These are phyloP conservation scores for Gambusia affinis DNA, from an alignment of 2,113 vertebrate species.

Conservation along the genomic window DNA sequence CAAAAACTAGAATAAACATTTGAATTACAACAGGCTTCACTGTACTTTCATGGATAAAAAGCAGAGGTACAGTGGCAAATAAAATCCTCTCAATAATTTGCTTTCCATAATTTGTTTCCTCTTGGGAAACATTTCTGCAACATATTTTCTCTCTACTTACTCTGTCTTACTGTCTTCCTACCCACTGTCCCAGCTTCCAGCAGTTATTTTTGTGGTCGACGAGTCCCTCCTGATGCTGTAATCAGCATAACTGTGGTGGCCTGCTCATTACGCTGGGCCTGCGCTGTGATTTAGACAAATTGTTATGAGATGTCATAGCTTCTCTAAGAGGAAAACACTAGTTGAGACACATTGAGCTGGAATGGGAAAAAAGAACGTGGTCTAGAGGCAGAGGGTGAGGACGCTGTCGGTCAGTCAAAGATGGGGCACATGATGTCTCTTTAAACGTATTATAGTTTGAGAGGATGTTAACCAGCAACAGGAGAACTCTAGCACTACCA, in stretches of 20 bases:
- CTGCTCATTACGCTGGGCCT: constrained; percentile 49
- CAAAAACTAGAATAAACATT: not conserved
- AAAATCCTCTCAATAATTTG: not conserved
- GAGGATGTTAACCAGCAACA: too few species aligned
- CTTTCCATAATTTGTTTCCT: not conserved
- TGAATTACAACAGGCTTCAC: too few species aligned
- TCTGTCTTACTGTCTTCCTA: constrained; percentile 6
- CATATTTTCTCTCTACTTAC: not conserved
- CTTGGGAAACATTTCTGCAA: not conserved
- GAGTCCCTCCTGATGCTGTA: constrained; percentile 46
- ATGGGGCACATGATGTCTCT: constrained; percentile 5
- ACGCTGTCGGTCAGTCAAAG: constrained; percentile 7
- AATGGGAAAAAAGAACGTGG: constrained; percentile 53
- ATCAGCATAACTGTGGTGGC: constrained; percentile 66
- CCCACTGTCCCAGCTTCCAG: constrained; percentile 22
- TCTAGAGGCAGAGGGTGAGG: constrained; percentile 22
- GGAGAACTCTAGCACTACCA: too few species aligned
- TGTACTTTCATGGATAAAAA: too few species aligned
- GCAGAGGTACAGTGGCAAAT: not conserved
- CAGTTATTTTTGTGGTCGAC: constrained; percentile 59
- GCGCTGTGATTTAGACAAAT: constrained; percentile 74
- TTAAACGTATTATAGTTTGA: constrained; percentile 11
- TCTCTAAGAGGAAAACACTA: constrained; percentile 63
- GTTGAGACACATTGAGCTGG: constrained; percentile 63
- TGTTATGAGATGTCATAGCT: constrained; percentile 65